Evolutionary conservation across 2,113 vertebrate species (phyloP), one percentile per base, ranked within the genome.

Genomic region (Stegostoma tigrinum): DNA sequence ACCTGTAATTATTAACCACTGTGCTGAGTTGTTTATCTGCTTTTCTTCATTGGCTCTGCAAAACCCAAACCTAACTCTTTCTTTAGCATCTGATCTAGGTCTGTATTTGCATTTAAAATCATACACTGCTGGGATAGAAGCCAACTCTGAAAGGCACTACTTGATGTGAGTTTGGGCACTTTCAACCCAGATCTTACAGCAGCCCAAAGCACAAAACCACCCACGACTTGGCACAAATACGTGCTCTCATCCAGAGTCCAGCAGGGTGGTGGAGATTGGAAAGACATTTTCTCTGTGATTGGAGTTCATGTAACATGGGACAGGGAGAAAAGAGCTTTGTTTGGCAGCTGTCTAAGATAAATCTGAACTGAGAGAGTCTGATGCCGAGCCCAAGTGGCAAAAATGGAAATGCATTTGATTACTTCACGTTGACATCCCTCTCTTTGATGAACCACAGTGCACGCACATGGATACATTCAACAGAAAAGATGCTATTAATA

Each of bases 51-150:
- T 6, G 21, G 45, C 64, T 68, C 66, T 45, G n/a, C 52, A 72
- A 72, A 17, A 23, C 4, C 42, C 12, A 72, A 55, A 75, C 19
- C 38, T 0, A 75, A 52, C 24, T 45, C 38, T 19, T 72, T 23
- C 27, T 95, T 72, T 15, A 48, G 45, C 52, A 95, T 94, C 67
- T 94, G 61, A n/a, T 38, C 64, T 3, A 19, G 67, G 91, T 24
- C 38, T 67, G 61, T 27, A 93, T 7, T 38, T 93, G 90, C 66
- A 42, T 93, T 93, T 93, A 64, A 93, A 93, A 87, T 87, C 23
- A 24, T 45, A 90, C 52, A 90, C 12, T 90, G 17, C 52, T 90
- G 87, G 87, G 48, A 61, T 30, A 52, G 6, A 34, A 61, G 52
- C 87, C 87, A 90, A n/a, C 52, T 90, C 87, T 61, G 8, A 61